Evolutionary conservation across 1,140 invertebrate genomes (phyloP), one percentile per base, ranked within the genome.

Genomic region (Bathynomus jamesi): DNA sequence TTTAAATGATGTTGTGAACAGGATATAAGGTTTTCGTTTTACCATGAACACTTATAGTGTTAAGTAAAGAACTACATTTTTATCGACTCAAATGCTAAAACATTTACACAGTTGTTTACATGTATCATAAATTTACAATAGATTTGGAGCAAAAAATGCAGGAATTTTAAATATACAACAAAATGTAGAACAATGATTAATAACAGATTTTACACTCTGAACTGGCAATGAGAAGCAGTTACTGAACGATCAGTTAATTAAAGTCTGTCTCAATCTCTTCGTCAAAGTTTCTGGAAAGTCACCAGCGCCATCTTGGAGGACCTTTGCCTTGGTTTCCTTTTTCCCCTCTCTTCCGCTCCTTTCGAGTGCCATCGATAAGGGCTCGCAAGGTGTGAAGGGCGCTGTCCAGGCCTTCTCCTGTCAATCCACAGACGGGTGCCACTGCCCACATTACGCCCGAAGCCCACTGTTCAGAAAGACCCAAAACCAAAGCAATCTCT

Each of bases 381-480:
- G 68, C 46, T 24, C 72, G 61, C 0, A 76, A 69, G 40, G 46
- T 73, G 61, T 69, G 63, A 32, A 76, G 64, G 30, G 68, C 71
- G 13, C 67, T 66, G 63, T 78, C 73, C 17, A 78, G 46, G 10
- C 74, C 71, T 32, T 73, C 76, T 28, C 74, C 74, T 0, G 73
- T 76, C 28, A 78, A 67, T 8, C 67, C 76, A 40, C 73, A 75
- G 13, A 72, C 71, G 40, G 73, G 71, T 11, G 70, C 70, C 64
- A 73, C 70, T 30, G 78, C 70, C 68, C 67, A 68, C 76, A 78
- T 69, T n/a, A 78, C 67, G 70, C 78, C 73, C 67, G 74, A 53
- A 32, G 70, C 64, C 40, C 40, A 53, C 21, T 53, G 40, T 65
- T 76, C 64, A 24, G 74, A 32, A 40, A 78, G 63, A 2, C 70